These are phyloP conservation scores for Pterostichus niger DNA, from an alignment of 2,888 invertebrate species.

Conservation along the genomic window DNA sequence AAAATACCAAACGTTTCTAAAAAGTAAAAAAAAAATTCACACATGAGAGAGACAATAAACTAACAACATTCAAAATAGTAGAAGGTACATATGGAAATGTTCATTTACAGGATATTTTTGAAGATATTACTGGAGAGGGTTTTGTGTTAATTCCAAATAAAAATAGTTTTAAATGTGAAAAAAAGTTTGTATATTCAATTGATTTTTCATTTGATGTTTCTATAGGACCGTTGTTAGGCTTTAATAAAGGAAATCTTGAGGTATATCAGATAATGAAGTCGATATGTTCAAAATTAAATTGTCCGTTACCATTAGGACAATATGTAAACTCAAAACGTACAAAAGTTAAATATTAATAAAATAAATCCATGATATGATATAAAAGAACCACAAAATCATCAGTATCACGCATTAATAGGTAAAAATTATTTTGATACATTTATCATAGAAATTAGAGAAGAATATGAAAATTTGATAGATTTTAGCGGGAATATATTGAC, in stretches of 20 bases:
- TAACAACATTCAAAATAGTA: background rate
- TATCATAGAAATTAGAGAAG: background rate
- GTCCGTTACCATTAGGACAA: background rate
- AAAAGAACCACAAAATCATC: background rate
- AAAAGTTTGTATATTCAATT: background rate
- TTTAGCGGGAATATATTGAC: background rate
- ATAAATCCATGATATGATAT: background rate
- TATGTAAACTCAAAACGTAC: constrained; percentile 4
- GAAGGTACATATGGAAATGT: background rate
- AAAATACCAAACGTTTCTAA: background rate
- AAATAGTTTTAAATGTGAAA: constrained; percentile 20
- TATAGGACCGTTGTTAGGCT: background rate
- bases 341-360: background rate
- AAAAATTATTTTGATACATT: background rate
- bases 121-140: background rate
- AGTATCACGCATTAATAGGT: background rate
- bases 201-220: too few relatives aligned
- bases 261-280: background rate
- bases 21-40: background rate
- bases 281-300: constrained; percentile 3
- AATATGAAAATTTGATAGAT: background rate
- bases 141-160: background rate
- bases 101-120: background rate
- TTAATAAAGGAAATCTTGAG: background rate
- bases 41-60: background rate